Evolutionary conservation across 1,140 invertebrate species (phyloP).

Genomic region (Drosophila ficusphila): DNA sequence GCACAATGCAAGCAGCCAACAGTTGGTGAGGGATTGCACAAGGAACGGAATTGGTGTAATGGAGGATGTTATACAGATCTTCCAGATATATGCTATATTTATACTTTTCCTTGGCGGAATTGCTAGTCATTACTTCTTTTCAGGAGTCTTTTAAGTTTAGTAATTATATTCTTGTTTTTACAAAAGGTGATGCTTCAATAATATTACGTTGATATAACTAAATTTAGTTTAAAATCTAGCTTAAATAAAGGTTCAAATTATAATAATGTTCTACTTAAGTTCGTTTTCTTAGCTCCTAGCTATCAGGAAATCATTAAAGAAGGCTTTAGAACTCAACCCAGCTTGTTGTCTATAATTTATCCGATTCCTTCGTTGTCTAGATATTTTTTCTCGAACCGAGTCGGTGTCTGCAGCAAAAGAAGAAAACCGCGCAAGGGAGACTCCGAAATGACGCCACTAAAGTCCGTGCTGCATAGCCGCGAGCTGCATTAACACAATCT

Average conservation of each 20-base stretch:
- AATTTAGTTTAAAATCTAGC: too few relatives aligned
- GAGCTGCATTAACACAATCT: conserved; percentile 75
- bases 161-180: too few relatives aligned
- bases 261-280: too few relatives aligned
- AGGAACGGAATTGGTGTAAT: conserved; percentile 36
- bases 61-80: conserved; percentile 37
- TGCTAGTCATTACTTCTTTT: background rate
- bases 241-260: too few relatives aligned
- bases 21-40: conserved; percentile 30
- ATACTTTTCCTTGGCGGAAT: background rate
- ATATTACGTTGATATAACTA: too few relatives aligned
- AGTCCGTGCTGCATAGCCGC: conserved; percentile 76
- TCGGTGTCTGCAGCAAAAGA: conserved; percentile 16
- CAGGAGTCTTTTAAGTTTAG: too few relatives aligned
- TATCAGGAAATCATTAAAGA: background rate
- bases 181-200: too few relatives aligned
- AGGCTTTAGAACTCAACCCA: background rate
- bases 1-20: conserved; percentile 54
- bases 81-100: conserved; percentile 2
- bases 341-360: background rate
- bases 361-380: conserved; percentile 10
- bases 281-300: too few relatives aligned
- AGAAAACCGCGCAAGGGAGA: conserved; percentile 39
- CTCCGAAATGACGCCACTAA: conserved; percentile 53
- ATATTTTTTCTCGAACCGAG: conserved; percentile 2